Base-by-base conservation (phyloP, 2,888 invertebrate species). In the Ptychoptera contaminata region DNA sequence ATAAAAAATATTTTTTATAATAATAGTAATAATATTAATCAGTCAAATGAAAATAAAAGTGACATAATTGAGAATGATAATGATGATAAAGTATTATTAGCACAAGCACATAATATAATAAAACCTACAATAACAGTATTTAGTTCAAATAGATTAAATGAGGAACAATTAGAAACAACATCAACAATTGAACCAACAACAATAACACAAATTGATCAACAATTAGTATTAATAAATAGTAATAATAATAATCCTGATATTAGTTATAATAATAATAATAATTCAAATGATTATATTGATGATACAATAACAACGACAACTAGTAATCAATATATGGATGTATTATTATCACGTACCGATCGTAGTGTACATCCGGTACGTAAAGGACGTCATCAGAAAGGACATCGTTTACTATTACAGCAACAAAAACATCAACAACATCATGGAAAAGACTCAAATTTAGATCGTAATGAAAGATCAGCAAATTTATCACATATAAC, bases 401-500 rank as follows among this genome's bases (percentile, higher is more conserved):
- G 15, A 12, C 29, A n/a, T 10, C 32, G 44, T 23, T 23, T 23
- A 23, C 7, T 23, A 23, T 7, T 23, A 23, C 23, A 23, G 7
- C 23, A 48, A 38, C 42, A 48, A n/a, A 47, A 48, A 41, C 49
- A 52, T 37, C 42, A 43, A 44, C 38, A 37, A 29, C 16, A 32
- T 31, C 34, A 30, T n/a, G 15, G 42, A 35, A 42, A 42, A 42
- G 42, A 42, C 16, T 37, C 29, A 9, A 43, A 41, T 56, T 58
- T 65, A 54, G 66, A 65, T 57, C 64, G 66, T 43, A 65, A 65
- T 51, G 66, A 83, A 67, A 78, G 85, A 61, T 81, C 81, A 59
- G 81, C 84, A 57, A 82, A 82, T 69, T 72, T 84, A 60, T 82
- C 82, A 59, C 82, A 82, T 68, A 77, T 83, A 62, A 79, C 81